phyloP scores from a whole-genome alignment of 1,140 invertebrate species.

The Listronotus oregonensis region DNA sequence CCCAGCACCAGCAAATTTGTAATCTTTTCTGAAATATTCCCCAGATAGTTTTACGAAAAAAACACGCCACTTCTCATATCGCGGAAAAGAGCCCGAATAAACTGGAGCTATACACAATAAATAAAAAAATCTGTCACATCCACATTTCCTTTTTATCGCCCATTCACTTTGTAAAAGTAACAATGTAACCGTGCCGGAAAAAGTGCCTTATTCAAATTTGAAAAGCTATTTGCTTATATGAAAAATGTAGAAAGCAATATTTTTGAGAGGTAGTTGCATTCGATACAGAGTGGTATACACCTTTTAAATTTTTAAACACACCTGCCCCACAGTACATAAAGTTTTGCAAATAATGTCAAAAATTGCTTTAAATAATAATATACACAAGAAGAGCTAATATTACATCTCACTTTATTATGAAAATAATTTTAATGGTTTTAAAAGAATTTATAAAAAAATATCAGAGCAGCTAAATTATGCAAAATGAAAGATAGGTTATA shows the following conservation, averaged over 20 bases:
- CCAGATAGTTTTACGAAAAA: slow-evolving; percentile 8
- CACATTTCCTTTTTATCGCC: slow-evolving; percentile 22
- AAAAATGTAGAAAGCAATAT: slow-evolving; percentile 11
- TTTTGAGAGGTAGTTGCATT: background rate
- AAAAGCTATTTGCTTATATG: slow-evolving; percentile 6
- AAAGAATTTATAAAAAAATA: too few relatives aligned
- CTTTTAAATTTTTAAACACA: too few relatives aligned
- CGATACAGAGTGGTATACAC: too few relatives aligned
- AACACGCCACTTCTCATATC: slow-evolving; percentile 15
- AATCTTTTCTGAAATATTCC: slow-evolving; percentile 12
- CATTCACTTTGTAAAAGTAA: slow-evolving; percentile 17
- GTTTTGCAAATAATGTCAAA: too few relatives aligned
- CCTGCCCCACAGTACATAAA: too few relatives aligned
- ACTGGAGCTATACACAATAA: slow-evolving; percentile 21
- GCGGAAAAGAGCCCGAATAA: slow-evolving; percentile 12
- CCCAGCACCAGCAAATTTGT: slow-evolving; percentile 10
- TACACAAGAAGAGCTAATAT: too few relatives aligned
- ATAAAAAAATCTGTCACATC: slow-evolving; percentile 31
- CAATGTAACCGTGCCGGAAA: slow-evolving; percentile 11
- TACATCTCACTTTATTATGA: too few relatives aligned
- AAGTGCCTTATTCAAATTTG: slow-evolving; percentile 10
- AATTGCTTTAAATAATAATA: too few relatives aligned
- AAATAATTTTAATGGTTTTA: too few relatives aligned
- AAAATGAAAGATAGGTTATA: too few relatives aligned
- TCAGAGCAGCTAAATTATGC: too few relatives aligned